Evolutionary conservation across 2,888 invertebrate species (phyloP).

Genomic region (Parasteatoda lunata): DNA sequence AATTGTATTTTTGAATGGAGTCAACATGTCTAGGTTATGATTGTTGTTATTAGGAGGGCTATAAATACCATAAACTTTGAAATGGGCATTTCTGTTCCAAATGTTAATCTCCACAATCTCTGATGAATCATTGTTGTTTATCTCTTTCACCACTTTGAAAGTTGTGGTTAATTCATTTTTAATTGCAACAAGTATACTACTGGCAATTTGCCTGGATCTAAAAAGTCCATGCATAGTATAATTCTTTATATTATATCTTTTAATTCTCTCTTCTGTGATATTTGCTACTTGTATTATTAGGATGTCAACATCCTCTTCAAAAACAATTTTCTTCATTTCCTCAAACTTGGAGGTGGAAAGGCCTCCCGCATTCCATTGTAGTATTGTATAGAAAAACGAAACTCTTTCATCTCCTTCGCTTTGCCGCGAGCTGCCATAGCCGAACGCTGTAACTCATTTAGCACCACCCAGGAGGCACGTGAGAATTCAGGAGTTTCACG

Average conservation of each 20-base stretch:
- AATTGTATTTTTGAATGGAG: background rate
- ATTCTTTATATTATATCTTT: background rate
- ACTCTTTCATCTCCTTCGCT: background rate
- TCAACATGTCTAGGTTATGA: background rate
- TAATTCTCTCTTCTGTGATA: background rate
- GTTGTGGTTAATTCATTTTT: background rate
- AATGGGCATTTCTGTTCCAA: background rate
- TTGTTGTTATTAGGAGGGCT: background rate
- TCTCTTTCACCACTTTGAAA: background rate
- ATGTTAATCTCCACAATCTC: background rate
- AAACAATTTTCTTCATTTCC: background rate
- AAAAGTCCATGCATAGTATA: background rate
- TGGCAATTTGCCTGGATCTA: background rate
- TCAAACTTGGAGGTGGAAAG: background rate
- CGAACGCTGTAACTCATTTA: background rate
- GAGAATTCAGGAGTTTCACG: background rate
- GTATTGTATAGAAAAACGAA: background rate
- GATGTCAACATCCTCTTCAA: background rate
- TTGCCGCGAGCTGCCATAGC: background rate
- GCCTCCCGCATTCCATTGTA: background rate
- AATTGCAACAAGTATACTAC: background rate
- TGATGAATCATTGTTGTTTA: background rate
- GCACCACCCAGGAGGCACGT: background rate
- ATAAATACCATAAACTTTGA: background rate
- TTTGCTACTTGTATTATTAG: background rate